Conservation (phyloP, 2,797 vertebrate species). For the Gallinago nigripennis region DNA sequence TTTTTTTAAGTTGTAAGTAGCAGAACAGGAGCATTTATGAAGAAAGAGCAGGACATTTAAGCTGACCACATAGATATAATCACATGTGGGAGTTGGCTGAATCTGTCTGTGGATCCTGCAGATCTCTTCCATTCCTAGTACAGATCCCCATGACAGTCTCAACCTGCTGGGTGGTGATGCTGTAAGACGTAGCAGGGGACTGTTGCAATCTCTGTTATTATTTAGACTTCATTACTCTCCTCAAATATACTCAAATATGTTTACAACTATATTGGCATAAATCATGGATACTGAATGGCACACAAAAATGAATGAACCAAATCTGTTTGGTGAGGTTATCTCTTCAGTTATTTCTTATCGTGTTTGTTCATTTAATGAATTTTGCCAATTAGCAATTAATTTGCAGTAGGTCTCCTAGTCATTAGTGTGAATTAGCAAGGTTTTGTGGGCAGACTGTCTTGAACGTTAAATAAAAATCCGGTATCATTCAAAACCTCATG, state of each 20-base stretch:
- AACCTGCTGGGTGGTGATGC: not conserved
- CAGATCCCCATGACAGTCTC: not conserved
- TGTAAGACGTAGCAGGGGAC: not conserved
- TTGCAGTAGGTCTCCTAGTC: conserved; percentile 30
- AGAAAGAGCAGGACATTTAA: not conserved
- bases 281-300: not conserved
- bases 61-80: not conserved
- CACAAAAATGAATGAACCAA: not conserved
- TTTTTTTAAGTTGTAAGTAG: not conserved
- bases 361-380: conserved; percentile 58
- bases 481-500: not conserved
- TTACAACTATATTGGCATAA: conserved; percentile 22
- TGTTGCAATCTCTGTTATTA: not conserved
- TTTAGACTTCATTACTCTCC: not conserved
- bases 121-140: not conserved
- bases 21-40: not conserved
- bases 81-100: not conserved
- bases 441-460: not conserved
- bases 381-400: conserved; percentile 57
- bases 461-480: not conserved
- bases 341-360: conserved; percentile 1
- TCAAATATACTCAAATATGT: not conserved
- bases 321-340: not conserved
- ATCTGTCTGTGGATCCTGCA: not conserved
- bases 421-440: conserved; percentile 50